Conservation (phyloP, 2,113 vertebrate species). For the Orycteropus afer region DNA sequence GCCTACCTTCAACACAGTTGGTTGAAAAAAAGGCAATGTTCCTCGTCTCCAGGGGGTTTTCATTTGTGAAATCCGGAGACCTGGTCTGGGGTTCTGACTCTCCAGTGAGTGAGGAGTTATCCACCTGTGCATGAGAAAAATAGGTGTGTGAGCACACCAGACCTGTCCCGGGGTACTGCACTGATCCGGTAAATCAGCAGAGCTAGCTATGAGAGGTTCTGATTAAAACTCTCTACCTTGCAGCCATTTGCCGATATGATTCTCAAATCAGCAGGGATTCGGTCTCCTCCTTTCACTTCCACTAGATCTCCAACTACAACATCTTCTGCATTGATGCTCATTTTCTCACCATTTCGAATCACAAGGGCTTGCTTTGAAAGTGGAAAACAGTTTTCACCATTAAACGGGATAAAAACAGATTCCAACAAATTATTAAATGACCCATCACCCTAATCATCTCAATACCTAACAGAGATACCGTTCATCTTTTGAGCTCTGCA, state of each 20-base stretch:
- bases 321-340: constrained; percentile 94
- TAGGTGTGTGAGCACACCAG: rapidly evolving
- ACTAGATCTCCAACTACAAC: constrained; percentile 96
- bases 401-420: background rate
- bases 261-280: constrained; percentile 96
- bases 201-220: background rate
- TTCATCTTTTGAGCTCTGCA: too few relatives aligned
- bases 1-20: constrained; percentile 90
- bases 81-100: constrained; percentile 91
- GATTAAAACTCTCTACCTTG: constrained; percentile 87
- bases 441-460: background rate
- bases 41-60: constrained; percentile 89
- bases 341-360: constrained; percentile 95
- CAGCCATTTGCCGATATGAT: constrained; percentile 97
- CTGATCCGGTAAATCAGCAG: background rate
- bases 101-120: constrained; percentile 96
- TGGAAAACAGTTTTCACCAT: background rate
- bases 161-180: rapidly evolving
- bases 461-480: rapidly evolving
- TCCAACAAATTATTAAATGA: background rate
- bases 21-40: constrained; percentile 93
- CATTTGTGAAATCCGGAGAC: constrained; percentile 90
- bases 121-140: constrained; percentile 87
- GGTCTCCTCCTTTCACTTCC: constrained; percentile 97
- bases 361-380: constrained; percentile 95